These are phyloP conservation scores for Rhadinocentrus ornatus DNA, from an alignment of 2,797 vertebrate species.

Conservation along the genomic window DNA sequence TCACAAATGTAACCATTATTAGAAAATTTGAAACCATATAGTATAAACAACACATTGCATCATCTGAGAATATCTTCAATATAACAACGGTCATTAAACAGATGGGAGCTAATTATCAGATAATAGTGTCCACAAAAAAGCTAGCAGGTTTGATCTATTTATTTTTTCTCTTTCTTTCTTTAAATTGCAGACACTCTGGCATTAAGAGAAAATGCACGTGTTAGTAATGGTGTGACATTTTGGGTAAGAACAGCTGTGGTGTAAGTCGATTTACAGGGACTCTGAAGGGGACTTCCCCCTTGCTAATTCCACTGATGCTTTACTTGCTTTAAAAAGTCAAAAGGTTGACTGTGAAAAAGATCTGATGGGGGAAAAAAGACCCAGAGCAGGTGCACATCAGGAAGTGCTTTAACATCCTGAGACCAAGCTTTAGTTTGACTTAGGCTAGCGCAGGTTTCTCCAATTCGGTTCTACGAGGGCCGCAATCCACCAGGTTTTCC, in stretches of 20 bases:
- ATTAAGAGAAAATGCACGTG: neutral
- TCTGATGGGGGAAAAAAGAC: neutral
- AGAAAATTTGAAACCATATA: neutral
- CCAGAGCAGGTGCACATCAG: neutral
- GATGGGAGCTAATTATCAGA: too few relatives aligned
- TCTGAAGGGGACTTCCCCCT: neutral
- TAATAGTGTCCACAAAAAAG: neutral
- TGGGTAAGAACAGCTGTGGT: neutral
- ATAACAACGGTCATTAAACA: neutral
- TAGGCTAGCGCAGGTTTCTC: too few relatives aligned
- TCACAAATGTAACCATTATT: neutral
- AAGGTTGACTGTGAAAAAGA: neutral
- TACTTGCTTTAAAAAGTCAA: neutral
- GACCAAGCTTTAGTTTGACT: too few relatives aligned
- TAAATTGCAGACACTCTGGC: neutral
- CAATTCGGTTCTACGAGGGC: too few relatives aligned
- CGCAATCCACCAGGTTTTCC: too few relatives aligned
- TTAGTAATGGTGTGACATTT: neutral
- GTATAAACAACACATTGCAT: neutral
- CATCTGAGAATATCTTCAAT: neutral
- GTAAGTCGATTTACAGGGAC: neutral
- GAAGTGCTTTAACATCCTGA: neutral
- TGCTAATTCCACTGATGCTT: neutral
- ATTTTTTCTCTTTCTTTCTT: neutral
- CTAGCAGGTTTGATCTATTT: neutral